A percentile compares a stretch with the other conserved stretches of the same genome.
Evolutionary conservation across 1,140 invertebrate genomes (phyloP).

Genomic region (Apis dorsata): DNA sequence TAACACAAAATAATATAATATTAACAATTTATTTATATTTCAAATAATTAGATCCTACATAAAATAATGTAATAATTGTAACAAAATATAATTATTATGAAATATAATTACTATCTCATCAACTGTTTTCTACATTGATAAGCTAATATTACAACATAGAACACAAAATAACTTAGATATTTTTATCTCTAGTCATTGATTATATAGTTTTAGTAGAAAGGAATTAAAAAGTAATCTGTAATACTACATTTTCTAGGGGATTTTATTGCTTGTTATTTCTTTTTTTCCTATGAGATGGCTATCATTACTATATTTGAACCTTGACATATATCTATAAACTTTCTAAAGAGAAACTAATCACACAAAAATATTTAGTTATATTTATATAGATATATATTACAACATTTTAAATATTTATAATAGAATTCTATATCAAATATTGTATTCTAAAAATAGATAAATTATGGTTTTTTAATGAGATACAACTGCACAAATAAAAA

Average conservation of each 20-base stretch:
- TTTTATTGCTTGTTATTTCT: neutral
- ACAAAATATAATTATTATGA: neutral
- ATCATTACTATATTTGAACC: conserved; percentile 18
- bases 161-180: neutral
- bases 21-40: neutral
- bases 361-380: neutral
- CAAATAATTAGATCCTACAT: neutral
- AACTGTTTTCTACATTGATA: no score
- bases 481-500: neutral
- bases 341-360: neutral
- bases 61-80: neutral
- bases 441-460: neutral
- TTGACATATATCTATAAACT: conserved; percentile 37
- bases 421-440: neutral
- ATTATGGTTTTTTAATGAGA: no score
- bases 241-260: neutral
- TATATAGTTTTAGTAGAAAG: neutral
- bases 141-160: neutral
- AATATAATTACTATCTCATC: no score
- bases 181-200: neutral
- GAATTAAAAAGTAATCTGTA: neutral
- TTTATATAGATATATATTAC: neutral
- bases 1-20: no score
- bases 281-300: conserved; percentile 18
- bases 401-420: neutral